Evolutionary conservation across 2,113 vertebrate genomes (phyloP).

Genomic region (Lampris incognitus): DNA sequence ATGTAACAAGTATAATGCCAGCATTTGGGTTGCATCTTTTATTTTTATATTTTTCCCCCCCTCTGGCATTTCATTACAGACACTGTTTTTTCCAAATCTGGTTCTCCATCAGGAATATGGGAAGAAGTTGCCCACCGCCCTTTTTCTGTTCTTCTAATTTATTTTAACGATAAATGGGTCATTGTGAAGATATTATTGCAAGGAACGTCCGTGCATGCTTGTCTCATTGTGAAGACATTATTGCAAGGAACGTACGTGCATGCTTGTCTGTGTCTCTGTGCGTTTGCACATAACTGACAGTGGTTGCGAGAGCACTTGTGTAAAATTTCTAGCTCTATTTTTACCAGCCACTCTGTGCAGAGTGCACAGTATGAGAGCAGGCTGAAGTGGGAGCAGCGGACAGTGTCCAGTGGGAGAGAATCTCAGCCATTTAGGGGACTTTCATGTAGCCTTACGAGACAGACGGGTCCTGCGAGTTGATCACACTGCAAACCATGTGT

Average conservation of each 20-base stretch:
- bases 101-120: slow-evolving; percentile 44
- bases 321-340: background rate
- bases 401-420: too few species aligned
- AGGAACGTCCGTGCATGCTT: background rate
- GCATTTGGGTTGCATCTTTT: slow-evolving; percentile 43
- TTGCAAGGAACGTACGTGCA: background rate
- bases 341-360: background rate
- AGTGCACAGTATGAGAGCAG: too few species aligned
- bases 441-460: too few species aligned
- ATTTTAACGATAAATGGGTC: slow-evolving; percentile 52
- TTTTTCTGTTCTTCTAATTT: slow-evolving; percentile 34
- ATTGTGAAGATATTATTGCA: background rate
- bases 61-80: slow-evolving; percentile 36
- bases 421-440: too few species aligned
- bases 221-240: slow-evolving; percentile 16
- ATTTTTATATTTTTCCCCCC: background rate
- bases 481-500: too few species aligned
- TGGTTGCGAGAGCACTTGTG: background rate
- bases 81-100: slow-evolving; percentile 16
- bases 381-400: too few species aligned
- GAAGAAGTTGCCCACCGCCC: slow-evolving; percentile 47
- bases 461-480: too few species aligned
- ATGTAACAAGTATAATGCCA: slow-evolving; percentile 45
- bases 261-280: background rate
- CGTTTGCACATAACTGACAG: background rate